A percentile compares a stretch with the other conserved stretches of the same genome.
phyloP scores from a whole-genome alignment of 2,797 vertebrate species.

The Pseudopleuronectes americanus region DNA sequence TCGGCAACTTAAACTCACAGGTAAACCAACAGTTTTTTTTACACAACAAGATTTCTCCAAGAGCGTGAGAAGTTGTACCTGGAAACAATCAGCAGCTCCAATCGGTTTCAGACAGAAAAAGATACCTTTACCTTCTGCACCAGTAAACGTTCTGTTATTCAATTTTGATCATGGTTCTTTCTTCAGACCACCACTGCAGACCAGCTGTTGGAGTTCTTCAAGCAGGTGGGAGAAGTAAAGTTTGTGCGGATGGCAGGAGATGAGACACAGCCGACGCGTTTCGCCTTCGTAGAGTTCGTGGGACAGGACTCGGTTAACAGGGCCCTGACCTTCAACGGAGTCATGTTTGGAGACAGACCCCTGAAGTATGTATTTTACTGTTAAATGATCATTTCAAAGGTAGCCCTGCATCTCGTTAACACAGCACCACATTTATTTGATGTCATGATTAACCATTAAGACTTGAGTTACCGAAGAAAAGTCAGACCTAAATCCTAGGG shows the following conservation, averaged over 20 bases:
- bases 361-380: constrained; percentile 88
- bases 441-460: no score
- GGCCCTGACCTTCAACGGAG: constrained; percentile 96
- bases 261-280: constrained; percentile 96
- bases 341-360: constrained; percentile 98
- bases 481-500: no score
- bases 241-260: constrained; percentile 99
- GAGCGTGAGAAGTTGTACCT: no score
- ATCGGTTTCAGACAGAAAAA: not conserved
- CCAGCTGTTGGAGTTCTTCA: constrained; percentile 97
- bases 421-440: no score
- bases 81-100: not conserved
- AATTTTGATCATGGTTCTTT: not conserved
- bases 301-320: constrained; percentile 94
- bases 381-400: not conserved
- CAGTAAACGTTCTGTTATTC: no score
- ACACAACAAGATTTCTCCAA: no score
- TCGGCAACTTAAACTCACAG: constrained; percentile 99
- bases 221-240: constrained; percentile 97
- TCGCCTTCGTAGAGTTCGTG: constrained; percentile 97
- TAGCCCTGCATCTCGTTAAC: not conserved
- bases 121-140: not conserved
- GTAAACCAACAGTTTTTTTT: constrained; percentile 69
- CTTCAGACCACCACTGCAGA: constrained; percentile 94
- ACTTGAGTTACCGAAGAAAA: no score